Evolutionary conservation across 2,888 invertebrate genomes (phyloP).

Genomic region (Vesta saturnalis): DNA sequence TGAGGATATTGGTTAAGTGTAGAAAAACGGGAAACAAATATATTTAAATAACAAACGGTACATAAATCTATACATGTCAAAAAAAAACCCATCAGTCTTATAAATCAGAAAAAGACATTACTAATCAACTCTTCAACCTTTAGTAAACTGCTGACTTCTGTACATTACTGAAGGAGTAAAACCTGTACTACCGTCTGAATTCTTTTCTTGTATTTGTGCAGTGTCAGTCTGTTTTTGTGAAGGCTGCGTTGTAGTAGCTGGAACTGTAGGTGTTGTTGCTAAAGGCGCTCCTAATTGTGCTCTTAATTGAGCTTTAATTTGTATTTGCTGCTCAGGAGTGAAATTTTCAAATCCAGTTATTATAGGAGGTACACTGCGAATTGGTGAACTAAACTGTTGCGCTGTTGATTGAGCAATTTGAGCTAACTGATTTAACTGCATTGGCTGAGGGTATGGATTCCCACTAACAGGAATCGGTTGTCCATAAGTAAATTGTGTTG

Average conservation of each 20-base stretch:
- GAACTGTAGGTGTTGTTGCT: constrained; percentile 14
- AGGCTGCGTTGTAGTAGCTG: constrained; percentile 13
- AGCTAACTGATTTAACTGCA: constrained; percentile 45
- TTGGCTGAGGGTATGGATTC: constrained; percentile 12
- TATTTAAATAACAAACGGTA: neutral
- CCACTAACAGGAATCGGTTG: neutral
- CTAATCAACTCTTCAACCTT: constrained; percentile 21
- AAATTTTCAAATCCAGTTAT: constrained; percentile 61
- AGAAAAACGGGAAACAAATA: too few relatives aligned
- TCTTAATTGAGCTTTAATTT: constrained; percentile 58
- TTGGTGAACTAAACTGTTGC: constrained; percentile 43
- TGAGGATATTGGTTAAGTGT: neutral
- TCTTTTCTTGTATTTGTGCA: constrained; percentile 36
- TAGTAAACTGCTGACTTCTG: constrained; percentile 48
- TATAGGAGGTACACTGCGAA: constrained; percentile 54
- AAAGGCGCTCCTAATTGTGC: constrained; percentile 50
- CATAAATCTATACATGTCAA: neutral
- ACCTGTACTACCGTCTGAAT: constrained; percentile 14
- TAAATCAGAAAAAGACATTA: neutral
- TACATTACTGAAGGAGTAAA: constrained; percentile 28
- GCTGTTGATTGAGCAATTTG: constrained; percentile 48
- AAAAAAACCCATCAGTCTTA: constrained; percentile 50
- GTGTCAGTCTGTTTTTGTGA: constrained; percentile 21
- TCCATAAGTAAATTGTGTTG: constrained; percentile 12
- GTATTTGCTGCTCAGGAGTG: constrained; percentile 58